Evolutionary conservation across 2,113 vertebrate genomes (phyloP).

Genomic region (Eretmodus cyanostictus): DNA sequence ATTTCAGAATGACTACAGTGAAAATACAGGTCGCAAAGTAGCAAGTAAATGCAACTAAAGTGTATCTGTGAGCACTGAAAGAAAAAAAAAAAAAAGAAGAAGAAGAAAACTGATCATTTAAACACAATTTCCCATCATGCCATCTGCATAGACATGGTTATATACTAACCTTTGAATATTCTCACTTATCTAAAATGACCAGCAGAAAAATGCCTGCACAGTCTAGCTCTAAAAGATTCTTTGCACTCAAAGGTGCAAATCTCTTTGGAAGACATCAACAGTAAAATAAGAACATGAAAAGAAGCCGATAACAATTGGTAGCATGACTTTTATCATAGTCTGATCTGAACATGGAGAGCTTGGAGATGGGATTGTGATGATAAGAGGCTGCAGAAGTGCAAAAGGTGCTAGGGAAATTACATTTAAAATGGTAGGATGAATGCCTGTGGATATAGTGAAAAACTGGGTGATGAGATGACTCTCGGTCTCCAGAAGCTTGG

Average conservation of each 20-base stretch:
- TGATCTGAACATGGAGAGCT: neutral
- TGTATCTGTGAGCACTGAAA: neutral
- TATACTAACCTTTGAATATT: neutral
- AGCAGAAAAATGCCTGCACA: neutral
- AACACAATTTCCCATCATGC: neutral
- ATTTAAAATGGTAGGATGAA: neutral
- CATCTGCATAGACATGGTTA: neutral
- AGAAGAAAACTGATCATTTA: neutral
- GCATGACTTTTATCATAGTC: neutral
- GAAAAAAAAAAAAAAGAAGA: accelerated
- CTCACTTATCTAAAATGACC: neutral
- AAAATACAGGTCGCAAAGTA: neutral
- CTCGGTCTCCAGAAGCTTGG: neutral
- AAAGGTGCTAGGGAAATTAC: neutral
- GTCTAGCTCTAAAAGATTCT: neutral
- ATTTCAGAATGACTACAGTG: neutral
- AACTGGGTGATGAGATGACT: neutral
- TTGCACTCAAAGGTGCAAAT: neutral
- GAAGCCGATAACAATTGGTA: neutral
- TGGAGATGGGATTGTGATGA: neutral
- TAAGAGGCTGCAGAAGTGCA: neutral
- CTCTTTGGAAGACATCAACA: neutral
- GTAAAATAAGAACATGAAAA: neutral
- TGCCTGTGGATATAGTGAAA: neutral
- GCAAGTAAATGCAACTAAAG: neutral